Evolutionary conservation across 1,140 invertebrate genomes (phyloP), one percentile per base, ranked within the genome.

Genomic region (Daktulosphaira vitifoliae): DNA sequence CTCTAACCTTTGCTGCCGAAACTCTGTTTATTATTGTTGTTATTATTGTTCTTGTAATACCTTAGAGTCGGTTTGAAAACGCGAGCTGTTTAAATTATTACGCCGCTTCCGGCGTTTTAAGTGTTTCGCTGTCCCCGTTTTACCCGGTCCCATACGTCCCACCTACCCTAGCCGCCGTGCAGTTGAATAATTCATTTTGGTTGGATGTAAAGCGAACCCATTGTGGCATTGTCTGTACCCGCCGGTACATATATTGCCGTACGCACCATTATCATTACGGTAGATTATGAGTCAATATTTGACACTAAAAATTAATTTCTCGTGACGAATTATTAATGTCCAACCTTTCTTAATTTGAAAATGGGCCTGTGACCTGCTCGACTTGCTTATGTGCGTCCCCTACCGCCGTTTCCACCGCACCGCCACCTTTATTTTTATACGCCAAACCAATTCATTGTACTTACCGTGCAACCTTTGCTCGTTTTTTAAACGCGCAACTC

Each of bases 21-120:
- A 26, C 37, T n/a, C 39, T 18, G 54, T 44, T 48, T 48, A 37
- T 53, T 48, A 46, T 48, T 48, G 29, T 46, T 44, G 25, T 46
- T 26, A 26, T 44, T 46, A 62, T 48, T 48, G 42, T 48, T 62
- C 56, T 48, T 48, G 42, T 33, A 46, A 46, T 62, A 62, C 56
- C 54, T 62, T 33, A 16, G 56, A 29, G 39, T 39, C 42, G 54
- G 39, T 13, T 39, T 48, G 56, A 33, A 46, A 48, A 59, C 54
- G 54, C 38, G 38, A 59, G 46, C 56, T 62, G 56, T 62, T 62
- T 48, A 62, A 62, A 62, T 62, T 62, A 62, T 62, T 62, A 62
- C 44, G 38, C 56, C 56, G 56, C 56, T 62, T 62, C 56, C 56
- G 56, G 56, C 56, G 56, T 62, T 59, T 59, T 59, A 59, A 59